Percentiles rank a stretch among this genome's conserved stretches.
Evolutionary conservation across 2,113 vertebrate species (phyloP).

Genomic region (Elgaria multicarinata): DNA sequence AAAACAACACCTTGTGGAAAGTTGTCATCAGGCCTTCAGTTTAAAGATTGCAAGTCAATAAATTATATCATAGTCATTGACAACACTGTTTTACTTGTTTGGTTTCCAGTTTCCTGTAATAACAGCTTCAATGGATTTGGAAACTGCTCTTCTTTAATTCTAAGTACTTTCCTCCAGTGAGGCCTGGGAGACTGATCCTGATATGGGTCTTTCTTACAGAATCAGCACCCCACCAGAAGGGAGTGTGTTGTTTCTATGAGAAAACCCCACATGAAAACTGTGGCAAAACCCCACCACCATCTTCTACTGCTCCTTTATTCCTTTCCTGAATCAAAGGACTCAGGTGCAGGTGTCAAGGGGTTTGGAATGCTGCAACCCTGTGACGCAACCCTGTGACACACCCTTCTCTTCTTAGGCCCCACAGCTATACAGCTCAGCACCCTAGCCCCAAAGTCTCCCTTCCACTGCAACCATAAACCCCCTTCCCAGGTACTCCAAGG

Average conservation of each 20-base stretch:
- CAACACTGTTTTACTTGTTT: slow-evolving; percentile 78
- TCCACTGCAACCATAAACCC: no score
- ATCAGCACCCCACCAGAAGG: neutral
- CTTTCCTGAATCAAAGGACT: no score
- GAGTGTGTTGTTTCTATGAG: neutral
- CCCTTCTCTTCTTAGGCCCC: no score
- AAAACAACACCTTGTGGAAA: slow-evolving; percentile 67
- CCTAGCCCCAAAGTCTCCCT: no score
- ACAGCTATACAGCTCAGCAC: no score
- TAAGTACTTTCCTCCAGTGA: neutral
- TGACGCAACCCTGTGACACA: no score
- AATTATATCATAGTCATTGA: slow-evolving; percentile 75
- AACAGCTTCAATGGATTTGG: slow-evolving; percentile 51
- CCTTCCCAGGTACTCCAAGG: no score
- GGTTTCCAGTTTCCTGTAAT: slow-evolving; percentile 70
- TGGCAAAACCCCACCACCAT: neutral
- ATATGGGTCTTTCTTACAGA: neutral
- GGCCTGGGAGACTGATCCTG: neutral
- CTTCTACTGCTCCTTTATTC: no score
- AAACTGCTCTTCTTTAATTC: slow-evolving; percentile 46
- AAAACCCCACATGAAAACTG: neutral
- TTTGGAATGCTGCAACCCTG: no score
- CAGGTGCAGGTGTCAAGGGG: no score
- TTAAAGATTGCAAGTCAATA: slow-evolving; percentile 73
- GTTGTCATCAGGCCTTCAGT: slow-evolving; percentile 72